Evolutionary conservation across 2,888 invertebrate genomes (phyloP).

Genomic region (Carabus problematicus): DNA sequence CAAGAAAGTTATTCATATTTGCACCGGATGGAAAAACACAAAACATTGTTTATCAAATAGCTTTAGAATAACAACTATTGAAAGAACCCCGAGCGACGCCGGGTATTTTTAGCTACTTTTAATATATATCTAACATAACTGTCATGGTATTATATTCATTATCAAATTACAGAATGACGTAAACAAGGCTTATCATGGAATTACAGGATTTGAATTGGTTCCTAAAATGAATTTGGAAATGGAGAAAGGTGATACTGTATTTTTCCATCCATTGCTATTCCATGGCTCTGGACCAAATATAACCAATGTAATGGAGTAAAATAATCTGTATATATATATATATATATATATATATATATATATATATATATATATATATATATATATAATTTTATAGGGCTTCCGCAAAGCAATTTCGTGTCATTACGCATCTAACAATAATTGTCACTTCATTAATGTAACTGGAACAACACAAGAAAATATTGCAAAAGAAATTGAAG

Average conservation of each 20-base stretch:
- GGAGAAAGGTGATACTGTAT: conserved; percentile 82
- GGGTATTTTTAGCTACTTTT: no score
- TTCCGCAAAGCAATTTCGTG: conserved; percentile 77
- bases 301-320: conserved; percentile 61
- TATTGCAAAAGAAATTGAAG: conserved; percentile 64
- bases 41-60: no score
- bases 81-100: no score
- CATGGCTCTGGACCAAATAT: conserved; percentile 81
- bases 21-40: no score
- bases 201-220: conserved; percentile 52
- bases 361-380: no score
- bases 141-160: background rate
- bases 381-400: conserved; percentile 55
- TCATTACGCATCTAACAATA: conserved; percentile 74
- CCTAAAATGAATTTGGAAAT: conserved; percentile 71
- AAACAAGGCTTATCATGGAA: conserved; percentile 73
- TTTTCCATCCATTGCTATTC: conserved; percentile 79
- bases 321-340: no score
- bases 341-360: no score
- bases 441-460: conserved; percentile 71
- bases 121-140: no score
- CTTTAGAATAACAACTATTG: no score
- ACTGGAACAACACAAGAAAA: conserved; percentile 65
- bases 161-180: conserved; percentile 56
- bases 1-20: no score